Evolutionary conservation across 2,888 invertebrate species (phyloP).

Genomic region (Onchidella celtica): DNA sequence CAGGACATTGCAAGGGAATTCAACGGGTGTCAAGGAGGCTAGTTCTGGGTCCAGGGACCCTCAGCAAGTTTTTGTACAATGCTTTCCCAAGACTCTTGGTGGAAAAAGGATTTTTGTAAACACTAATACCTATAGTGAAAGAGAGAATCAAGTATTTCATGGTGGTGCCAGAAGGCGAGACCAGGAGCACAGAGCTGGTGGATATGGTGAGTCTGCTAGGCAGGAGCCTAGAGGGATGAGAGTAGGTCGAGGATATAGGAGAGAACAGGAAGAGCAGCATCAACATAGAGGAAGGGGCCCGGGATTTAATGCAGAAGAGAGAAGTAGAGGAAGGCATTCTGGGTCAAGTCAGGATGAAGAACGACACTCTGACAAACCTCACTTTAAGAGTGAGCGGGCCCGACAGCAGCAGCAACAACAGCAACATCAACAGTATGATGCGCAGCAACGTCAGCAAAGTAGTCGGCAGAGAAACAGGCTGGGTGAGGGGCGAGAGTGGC

Average conservation of each 20-base stretch:
- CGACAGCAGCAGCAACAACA: background rate
- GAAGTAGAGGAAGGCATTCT: background rate
- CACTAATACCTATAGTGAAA: too few species aligned
- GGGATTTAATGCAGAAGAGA: background rate
- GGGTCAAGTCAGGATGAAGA: background rate
- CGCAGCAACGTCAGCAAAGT: conserved; percentile 20
- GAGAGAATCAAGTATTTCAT: too few species aligned
- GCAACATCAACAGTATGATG: background rate
- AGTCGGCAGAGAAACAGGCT: background rate
- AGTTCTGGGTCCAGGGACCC: background rate
- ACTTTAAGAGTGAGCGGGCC: background rate
- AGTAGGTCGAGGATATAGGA: background rate
- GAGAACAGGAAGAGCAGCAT: background rate
- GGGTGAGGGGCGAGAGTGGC: conserved; percentile 1
- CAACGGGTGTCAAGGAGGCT: too few species aligned
- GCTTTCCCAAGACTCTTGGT: too few species aligned
- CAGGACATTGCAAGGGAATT: too few species aligned
- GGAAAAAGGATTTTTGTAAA: too few species aligned
- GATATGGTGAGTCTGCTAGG: too few species aligned
- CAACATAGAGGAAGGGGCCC: background rate
- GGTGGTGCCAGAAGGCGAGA: too few species aligned
- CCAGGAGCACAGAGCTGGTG: too few species aligned
- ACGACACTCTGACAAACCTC: background rate
- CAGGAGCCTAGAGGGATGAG: background rate
- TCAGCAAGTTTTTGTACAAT: too few species aligned